A percentile compares a stretch with the other conserved stretches of the same genome.
phyloP scores from a whole-genome alignment of 2,888 invertebrate genomes.

The Molorchus minor region DNA sequence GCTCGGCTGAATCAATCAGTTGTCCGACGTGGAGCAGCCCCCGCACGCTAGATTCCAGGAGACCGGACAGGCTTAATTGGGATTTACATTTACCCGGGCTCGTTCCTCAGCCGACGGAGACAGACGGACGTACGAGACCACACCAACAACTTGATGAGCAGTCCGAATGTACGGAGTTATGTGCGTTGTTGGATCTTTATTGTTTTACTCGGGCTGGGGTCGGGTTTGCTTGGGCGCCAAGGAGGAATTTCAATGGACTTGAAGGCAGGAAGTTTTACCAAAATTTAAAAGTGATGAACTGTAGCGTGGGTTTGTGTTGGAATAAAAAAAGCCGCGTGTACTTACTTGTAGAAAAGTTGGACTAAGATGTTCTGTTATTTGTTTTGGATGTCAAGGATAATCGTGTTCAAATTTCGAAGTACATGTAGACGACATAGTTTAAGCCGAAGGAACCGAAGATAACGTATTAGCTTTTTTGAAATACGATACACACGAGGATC shows the following conservation, averaged over 20 bases:
- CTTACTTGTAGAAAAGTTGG: too few relatives aligned
- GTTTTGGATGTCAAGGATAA: too few relatives aligned
- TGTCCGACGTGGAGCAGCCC: constrained; percentile 57
- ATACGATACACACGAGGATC: too few relatives aligned
- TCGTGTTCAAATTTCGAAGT: too few relatives aligned
- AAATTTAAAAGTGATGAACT: too few relatives aligned
- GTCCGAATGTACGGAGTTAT: constrained; percentile 36
- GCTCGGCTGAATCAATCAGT: constrained; percentile 62
- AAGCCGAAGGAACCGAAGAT: too few relatives aligned
- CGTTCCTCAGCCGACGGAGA: constrained; percentile 49
- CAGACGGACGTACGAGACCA: constrained; percentile 34
- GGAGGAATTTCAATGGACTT: neutral
- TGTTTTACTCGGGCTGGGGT: constrained; percentile 30
- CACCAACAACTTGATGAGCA: constrained; percentile 40
- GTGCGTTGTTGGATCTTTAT: constrained; percentile 35
- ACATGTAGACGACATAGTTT: too few relatives aligned
- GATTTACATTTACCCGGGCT: constrained; percentile 60
- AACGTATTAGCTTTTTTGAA: too few relatives aligned
- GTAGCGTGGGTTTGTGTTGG: too few relatives aligned
- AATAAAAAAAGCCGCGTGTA: too few relatives aligned
- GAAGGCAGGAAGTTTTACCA: too few relatives aligned
- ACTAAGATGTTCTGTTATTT: too few relatives aligned
- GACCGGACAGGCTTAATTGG: constrained; percentile 61
- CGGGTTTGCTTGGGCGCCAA: constrained; percentile 1
- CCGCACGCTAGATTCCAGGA: constrained; percentile 55